Evolutionary conservation across 2,797 vertebrate genomes (phyloP), one percentile per base, ranked within the genome.

Genomic region (Carapus acus): DNA sequence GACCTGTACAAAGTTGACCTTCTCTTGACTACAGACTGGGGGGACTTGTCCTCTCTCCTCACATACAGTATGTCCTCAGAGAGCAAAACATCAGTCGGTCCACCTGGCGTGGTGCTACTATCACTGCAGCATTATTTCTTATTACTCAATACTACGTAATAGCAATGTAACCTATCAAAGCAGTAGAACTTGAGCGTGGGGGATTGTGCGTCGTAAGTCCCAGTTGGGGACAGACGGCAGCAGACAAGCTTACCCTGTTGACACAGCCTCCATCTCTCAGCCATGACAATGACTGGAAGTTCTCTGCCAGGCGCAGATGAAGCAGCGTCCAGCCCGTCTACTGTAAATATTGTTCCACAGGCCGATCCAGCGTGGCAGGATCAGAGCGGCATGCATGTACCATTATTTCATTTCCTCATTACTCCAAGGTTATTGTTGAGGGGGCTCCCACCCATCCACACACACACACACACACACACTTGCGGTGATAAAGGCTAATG

Each of bases 331-430:
- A 41, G 23, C 23, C 27, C 19, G 40, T 17, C 15, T 17, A 68
- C 62, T 67, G 44, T 64, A 71, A 67, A 76, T 72, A 76, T 76
- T 79, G 46, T 81, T 79, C 49, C 48, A 55, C 14, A 42, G 34
- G 36, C 51, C 38, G 47, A 34, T 49, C 71, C 52, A 55, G 19
- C 42, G 48, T 44, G 51, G 46, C 55, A 61, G 39, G 64, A 73
- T 71, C 62, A 65, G 19, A 37, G 45, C 8, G 52, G 37, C 65
- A 73, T 65, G 22, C 21, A 68, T 74, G 45, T 45, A 64, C 57
- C 65, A 47, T 81, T 77, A 77, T 75, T 81, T 79, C 31, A 77
- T 79, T 79, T 82, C 74, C 71, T 74, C 46, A 67, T 68, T 69
- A 51, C 54, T 40, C 66, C 60, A 64, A 53, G 40, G 41, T 47